These are phyloP conservation scores for Platypus cylindrus DNA, from an alignment of 2,888 invertebrate species.

Conservation along the genomic window DNA sequence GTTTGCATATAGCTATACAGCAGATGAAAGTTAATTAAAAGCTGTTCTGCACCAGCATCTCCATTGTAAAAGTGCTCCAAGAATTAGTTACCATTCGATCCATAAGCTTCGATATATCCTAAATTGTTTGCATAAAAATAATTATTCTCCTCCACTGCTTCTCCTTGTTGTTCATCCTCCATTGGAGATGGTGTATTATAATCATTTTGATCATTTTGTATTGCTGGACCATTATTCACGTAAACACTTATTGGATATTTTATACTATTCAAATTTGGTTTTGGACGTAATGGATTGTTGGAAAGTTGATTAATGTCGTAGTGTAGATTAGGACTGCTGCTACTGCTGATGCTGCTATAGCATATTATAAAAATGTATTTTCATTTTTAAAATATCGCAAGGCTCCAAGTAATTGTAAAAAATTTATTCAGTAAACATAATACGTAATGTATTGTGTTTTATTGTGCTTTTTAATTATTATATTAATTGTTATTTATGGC, in stretches of 20 bases:
- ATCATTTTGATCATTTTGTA: not conserved
- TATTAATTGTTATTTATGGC: too few species aligned
- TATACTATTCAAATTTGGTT: constrained; percentile 9
- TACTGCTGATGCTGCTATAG: too few species aligned
- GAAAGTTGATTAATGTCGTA: not conserved
- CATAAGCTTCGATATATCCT: constrained; percentile 13
- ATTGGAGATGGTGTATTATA: not conserved
- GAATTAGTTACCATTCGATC: constrained; percentile 13
- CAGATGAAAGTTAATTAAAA: too few species aligned
- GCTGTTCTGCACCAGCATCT: too few species aligned
- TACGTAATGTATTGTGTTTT: too few species aligned
- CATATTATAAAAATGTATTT: too few species aligned
- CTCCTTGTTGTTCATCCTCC: not conserved
- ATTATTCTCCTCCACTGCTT: constrained; percentile 4
- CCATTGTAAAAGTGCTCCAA: not conserved
- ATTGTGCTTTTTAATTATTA: too few species aligned
- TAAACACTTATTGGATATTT: constrained; percentile 8
- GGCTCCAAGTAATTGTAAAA: too few species aligned
- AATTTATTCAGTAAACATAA: too few species aligned
- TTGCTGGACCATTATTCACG: constrained; percentile 4
- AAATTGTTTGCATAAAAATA: constrained; percentile 1
- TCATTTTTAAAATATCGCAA: too few species aligned
- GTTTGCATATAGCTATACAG: too few species aligned
- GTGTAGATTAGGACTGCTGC: too few species aligned
- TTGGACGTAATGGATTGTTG: constrained; percentile 6